Evolutionary conservation across 1,140 invertebrate species (phyloP).

Genomic region (Planococcus citri): DNA sequence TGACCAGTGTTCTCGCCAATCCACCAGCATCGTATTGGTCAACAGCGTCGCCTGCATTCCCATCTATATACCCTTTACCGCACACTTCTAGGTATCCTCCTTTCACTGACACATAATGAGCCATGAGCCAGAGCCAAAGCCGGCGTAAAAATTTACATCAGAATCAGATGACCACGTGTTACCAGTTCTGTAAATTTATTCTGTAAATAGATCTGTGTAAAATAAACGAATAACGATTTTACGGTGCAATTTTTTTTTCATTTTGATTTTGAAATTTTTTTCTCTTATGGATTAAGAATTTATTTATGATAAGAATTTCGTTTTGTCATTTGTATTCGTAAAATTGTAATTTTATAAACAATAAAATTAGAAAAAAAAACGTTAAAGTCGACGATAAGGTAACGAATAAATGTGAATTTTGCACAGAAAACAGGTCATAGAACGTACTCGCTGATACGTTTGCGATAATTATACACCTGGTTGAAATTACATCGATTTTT

Average conservation of each 20-base stretch:
- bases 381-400: too few species aligned
- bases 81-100: slow-evolving; percentile 16
- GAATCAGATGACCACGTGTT: neutral
- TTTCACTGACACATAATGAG: neutral
- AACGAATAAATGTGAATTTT: too few species aligned
- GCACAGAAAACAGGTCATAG: too few species aligned
- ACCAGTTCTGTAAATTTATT: neutral
- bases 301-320: too few species aligned
- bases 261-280: neutral
- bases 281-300: too few species aligned
- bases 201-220: neutral
- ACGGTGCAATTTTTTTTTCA: neutral
- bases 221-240: neutral
- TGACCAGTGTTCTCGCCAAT: neutral
- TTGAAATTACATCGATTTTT: too few species aligned
- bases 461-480: too few species aligned
- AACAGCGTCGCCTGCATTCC: slow-evolving; percentile 7
- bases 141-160: neutral
- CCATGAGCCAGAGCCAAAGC: too few species aligned
- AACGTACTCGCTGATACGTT: too few species aligned
- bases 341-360: too few species aligned
- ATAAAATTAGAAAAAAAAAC: too few species aligned
- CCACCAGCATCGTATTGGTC: slow-evolving; percentile 21
- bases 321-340: too few species aligned
- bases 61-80: slow-evolving; percentile 18